Evolutionary conservation across 2,797 vertebrate genomes (phyloP).

Genomic region (Propithecus perrieri): DNA sequence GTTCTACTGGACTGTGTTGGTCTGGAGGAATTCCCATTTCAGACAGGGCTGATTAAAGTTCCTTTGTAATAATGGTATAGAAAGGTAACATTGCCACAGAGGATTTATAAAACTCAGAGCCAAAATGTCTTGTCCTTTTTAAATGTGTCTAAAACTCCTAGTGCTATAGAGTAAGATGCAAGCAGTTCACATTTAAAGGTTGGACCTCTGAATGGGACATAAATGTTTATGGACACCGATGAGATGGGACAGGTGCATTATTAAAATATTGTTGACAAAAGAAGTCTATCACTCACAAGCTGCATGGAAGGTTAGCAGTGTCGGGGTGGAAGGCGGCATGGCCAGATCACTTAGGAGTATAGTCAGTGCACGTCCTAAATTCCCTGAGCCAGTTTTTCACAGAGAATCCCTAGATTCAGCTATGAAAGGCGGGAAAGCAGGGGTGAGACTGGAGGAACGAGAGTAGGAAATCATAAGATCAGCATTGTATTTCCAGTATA

Average conservation of each 20-base stretch:
- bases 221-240: not conserved
- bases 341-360: not conserved
- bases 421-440: not conserved
- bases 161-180: not conserved
- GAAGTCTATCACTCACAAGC: not conserved
- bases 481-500: not conserved
- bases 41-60: not conserved
- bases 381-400: not conserved
- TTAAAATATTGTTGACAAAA: not conserved
- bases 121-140: slow-evolving; percentile 50
- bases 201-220: not conserved
- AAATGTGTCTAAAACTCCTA: not conserved
- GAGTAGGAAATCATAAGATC: not conserved
- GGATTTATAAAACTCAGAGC: slow-evolving; percentile 37
- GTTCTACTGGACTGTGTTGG: not conserved
- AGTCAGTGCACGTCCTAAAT: not conserved
- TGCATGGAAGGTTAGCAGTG: not conserved
- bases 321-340: not conserved
- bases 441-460: not conserved
- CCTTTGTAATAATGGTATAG: not conserved
- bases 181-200: not conserved
- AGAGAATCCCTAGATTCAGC: not conserved
- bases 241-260: not conserved
- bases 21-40: not conserved
- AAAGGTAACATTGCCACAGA: slow-evolving; percentile 5